Conservation (phyloP, 2,797 vertebrate species). For the Sebastolobus alascanus region DNA sequence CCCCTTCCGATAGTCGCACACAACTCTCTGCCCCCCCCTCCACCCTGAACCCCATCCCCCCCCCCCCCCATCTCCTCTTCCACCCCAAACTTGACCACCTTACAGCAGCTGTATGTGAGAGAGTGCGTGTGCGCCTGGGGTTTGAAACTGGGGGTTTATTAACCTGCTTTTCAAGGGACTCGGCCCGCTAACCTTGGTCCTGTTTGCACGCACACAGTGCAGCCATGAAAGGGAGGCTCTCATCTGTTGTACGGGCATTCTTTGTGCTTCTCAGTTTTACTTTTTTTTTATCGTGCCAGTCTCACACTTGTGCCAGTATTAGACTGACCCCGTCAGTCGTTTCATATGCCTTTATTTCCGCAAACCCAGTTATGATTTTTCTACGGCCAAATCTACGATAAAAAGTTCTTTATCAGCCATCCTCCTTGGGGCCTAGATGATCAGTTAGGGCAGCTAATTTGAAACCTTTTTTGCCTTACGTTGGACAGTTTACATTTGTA, state of each 20-base stretch:
- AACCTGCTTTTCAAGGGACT: conserved; percentile 71
- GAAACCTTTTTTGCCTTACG: conserved; percentile 79
- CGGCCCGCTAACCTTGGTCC: conserved; percentile 80
- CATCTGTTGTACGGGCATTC: conserved; percentile 68
- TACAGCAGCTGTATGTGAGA: conserved; percentile 69
- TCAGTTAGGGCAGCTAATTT: conserved; percentile 77
- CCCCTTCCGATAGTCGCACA: conserved; percentile 88
- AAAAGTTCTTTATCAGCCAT: conserved; percentile 65
- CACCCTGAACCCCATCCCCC: conserved; percentile 57
- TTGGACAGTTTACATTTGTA: conserved; percentile 58
- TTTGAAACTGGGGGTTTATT: conserved; percentile 67
- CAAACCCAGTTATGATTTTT: conserved; percentile 75
- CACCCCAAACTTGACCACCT: conserved; percentile 73
- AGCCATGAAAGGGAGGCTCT: conserved; percentile 64
- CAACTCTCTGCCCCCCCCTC: conserved; percentile 62
- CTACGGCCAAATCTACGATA: conserved; percentile 67
- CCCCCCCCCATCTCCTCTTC: conserved; percentile 47
- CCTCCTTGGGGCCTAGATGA: conserved; percentile 70
- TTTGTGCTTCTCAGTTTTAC: conserved; percentile 58
- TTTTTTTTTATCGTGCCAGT: conserved; percentile 74
- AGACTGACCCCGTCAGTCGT: conserved; percentile 57
- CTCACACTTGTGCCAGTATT: conserved; percentile 82
- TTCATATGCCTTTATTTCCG: conserved; percentile 73
- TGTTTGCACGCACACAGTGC: conserved; percentile 71
- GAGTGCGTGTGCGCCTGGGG: conserved; percentile 44